These are phyloP conservation scores for Pollachius pollachius DNA, from an alignment of 2,113 vertebrate species.

Conservation along the genomic window DNA sequence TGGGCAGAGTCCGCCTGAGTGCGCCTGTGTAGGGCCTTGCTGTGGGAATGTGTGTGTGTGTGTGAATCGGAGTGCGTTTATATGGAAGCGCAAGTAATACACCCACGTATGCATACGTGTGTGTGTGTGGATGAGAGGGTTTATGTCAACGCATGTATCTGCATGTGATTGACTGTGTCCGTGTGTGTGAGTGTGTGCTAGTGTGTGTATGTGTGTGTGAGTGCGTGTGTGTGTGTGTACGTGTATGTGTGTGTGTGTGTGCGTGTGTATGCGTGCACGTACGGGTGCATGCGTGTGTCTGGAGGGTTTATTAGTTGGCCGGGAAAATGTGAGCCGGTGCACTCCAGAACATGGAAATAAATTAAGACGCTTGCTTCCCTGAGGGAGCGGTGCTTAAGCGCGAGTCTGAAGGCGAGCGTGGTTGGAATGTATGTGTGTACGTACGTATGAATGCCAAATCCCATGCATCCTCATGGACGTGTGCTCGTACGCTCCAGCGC, in stretches of 20 bases:
- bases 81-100: conserved; percentile 14
- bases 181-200: conserved; percentile 27
- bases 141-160: too few species aligned
- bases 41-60: conserved; percentile 3
- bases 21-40: conserved; percentile 15
- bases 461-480: neutral
- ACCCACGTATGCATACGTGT: neutral
- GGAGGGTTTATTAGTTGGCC: neutral
- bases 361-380: conserved; percentile 33
- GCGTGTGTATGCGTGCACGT: conserved; percentile 12
- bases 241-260: conserved; percentile 17
- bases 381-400: neutral
- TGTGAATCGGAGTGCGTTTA: neutral
- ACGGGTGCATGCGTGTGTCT: conserved; percentile 21
- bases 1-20: conserved; percentile 14
- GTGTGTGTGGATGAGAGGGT: too few species aligned
- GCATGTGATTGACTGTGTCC: too few species aligned
- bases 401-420: neutral
- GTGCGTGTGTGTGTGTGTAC: conserved; percentile 27
- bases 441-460: neutral
- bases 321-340: neutral
- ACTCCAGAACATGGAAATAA: conserved; percentile 52
- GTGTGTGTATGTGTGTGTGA: conserved; percentile 10
- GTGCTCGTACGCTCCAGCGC: neutral
- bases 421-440: neutral